These are phyloP conservation scores for Donacobius atricapilla DNA, from an alignment of 2,113 vertebrate species.

Conservation along the genomic window DNA sequence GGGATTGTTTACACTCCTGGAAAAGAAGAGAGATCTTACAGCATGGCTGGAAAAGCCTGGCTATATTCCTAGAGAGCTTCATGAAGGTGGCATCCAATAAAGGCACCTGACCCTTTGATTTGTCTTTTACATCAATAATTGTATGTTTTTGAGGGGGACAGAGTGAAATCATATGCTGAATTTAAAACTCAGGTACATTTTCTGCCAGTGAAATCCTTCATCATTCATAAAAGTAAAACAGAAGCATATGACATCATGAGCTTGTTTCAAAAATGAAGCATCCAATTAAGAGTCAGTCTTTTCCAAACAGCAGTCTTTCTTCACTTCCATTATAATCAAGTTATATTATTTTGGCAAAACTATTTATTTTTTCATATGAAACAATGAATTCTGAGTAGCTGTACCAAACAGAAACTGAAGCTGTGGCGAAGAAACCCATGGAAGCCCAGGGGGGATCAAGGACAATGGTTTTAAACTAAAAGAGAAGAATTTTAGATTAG, in stretches of 20 bases:
- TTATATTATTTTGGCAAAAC: neutral
- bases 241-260: neutral
- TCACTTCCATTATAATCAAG: neutral
- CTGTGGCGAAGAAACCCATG: neutral
- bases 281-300: neutral
- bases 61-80: neutral
- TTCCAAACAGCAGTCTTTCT: neutral
- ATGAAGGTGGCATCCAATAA: neutral
- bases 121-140: neutral
- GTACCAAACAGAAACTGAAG: neutral
- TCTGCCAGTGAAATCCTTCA: neutral
- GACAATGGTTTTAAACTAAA: neutral
- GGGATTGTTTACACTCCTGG: neutral
- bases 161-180: neutral
- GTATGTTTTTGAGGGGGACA: neutral
- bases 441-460: neutral
- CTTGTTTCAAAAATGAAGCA: neutral
- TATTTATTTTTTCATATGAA: neutral
- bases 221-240: neutral
- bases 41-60: neutral
- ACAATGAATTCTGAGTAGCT: neutral
- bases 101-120: neutral
- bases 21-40: neutral
- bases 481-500: neutral
- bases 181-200: fast-evolving